These are phyloP conservation scores for Penaeus indicus DNA, from an alignment of 1,140 invertebrate species.

Conservation along the genomic window DNA sequence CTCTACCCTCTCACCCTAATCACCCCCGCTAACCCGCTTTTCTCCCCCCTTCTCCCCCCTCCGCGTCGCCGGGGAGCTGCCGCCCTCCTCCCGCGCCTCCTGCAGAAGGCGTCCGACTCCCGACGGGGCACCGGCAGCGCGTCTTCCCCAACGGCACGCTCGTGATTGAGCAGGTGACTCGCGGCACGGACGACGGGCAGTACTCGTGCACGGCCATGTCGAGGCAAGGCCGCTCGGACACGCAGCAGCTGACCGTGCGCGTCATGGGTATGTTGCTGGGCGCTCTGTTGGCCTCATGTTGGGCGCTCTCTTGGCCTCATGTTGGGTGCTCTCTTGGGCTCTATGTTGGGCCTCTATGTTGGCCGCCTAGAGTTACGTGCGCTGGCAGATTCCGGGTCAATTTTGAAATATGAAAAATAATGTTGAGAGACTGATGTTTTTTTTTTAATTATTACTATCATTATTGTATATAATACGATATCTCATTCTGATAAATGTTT, in stretches of 20 bases:
- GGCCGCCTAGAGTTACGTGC: no score
- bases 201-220: conserved; percentile 79
- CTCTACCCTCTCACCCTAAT: neutral
- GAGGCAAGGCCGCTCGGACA: conserved; percentile 82
- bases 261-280: conserved; percentile 47
- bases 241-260: conserved; percentile 69
- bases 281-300: no score
- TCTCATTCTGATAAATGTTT: no score
- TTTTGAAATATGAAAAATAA: no score
- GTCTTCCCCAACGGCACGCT: conserved; percentile 86
- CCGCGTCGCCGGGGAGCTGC: neutral
- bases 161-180: conserved; percentile 77
- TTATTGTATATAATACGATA: no score
- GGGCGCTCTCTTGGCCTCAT: no score
- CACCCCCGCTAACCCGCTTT: neutral
- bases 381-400: no score
- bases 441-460: no score
- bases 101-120: conserved; percentile 79
- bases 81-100: neutral
- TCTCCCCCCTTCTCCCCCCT: neutral
- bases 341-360: no score
- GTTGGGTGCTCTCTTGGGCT: no score
- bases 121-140: conserved; percentile 94
- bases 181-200: conserved; percentile 77
- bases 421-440: no score